phyloP scores from a whole-genome alignment of 2,797 vertebrate species.

The Malurus leucopterus region DNA sequence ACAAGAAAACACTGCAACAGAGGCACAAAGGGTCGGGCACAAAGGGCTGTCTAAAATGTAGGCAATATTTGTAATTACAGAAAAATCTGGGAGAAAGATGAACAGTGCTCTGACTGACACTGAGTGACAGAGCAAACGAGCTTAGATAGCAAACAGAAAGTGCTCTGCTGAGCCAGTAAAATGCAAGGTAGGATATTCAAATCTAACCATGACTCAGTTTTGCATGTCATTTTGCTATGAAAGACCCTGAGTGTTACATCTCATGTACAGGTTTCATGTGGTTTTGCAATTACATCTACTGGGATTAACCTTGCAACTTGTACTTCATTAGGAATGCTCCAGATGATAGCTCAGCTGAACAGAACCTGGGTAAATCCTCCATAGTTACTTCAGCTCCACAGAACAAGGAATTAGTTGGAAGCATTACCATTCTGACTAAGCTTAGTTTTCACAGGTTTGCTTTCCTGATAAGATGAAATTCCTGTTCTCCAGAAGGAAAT shows the following conservation, averaged over 20 bases:
- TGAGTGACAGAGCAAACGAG: background rate
- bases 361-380: background rate
- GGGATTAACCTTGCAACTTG: background rate
- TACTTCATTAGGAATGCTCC: background rate
- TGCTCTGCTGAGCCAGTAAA: background rate
- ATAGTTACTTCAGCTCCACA: background rate
- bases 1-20: background rate
- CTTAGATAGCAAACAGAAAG: background rate
- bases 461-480: background rate
- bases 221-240: background rate
- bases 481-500: background rate
- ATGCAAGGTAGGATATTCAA: background rate
- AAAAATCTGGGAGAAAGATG: background rate
- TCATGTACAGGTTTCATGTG: background rate
- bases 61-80: background rate
- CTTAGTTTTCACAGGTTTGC: background rate
- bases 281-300: background rate
- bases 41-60: background rate
- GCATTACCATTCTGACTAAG: background rate
- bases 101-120: background rate
- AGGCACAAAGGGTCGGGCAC: background rate
- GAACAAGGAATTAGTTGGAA: background rate
- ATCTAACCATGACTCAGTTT: background rate
- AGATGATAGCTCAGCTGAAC: background rate
- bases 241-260: background rate